Conservation (phyloP, 2,888 invertebrate genomes). For the Agrochola lota region DNA sequence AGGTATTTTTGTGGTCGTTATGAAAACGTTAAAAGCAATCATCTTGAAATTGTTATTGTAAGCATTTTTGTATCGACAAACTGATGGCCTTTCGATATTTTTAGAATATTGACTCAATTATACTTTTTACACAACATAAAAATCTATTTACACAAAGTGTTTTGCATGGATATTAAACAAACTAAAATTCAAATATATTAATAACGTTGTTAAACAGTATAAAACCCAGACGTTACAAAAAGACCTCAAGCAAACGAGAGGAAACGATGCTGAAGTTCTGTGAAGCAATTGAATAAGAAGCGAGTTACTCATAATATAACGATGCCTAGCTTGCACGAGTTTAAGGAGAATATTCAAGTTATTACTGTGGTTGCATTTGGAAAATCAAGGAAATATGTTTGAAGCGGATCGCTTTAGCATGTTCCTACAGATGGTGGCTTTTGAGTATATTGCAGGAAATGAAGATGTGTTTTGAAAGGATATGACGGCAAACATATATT, state of each 20-base stretch:
- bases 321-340: slow-evolving; percentile 36
- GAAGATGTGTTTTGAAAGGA: neutral
- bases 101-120: neutral
- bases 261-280: slow-evolving; percentile 41
- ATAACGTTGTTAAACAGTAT: neutral
- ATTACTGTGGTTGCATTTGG: slow-evolving; percentile 4
- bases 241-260: slow-evolving; percentile 29
- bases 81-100: neutral
- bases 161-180: neutral
- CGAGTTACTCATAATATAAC: slow-evolving; percentile 39
- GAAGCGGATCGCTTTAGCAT: neutral
- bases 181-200: neutral
- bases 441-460: neutral
- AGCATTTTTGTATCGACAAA: neutral
- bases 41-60: neutral
- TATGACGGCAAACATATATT: neutral
- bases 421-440: neutral
- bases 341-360: slow-evolving; percentile 22
- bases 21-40: slow-evolving; percentile 1
- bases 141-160: neutral
- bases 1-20: slow-evolving; percentile 9
- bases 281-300: slow-evolving; percentile 52
- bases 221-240: slow-evolving; percentile 25
- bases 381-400: neutral
- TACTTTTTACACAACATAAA: neutral